These are phyloP conservation scores for silkworm (Bombyx mori) DNA, from an alignment of 1,140 invertebrate species.

Conservation along the genomic window DNA sequence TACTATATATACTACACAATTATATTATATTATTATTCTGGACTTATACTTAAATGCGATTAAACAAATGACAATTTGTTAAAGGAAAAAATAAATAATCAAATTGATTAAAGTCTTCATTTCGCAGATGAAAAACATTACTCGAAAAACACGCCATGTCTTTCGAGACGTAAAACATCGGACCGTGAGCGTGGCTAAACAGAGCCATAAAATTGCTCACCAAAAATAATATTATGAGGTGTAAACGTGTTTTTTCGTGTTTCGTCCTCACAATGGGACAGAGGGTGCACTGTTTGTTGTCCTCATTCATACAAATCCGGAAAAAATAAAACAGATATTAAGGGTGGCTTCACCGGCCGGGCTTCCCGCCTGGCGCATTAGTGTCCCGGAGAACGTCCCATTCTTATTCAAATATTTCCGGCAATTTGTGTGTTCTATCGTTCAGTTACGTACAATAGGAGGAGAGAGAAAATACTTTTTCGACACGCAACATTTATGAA, in stretches of 20 bases:
- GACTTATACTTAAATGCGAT: no score
- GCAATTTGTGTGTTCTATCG: slow-evolving; percentile 60
- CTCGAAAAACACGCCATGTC: neutral
- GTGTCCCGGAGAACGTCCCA: slow-evolving; percentile 49
- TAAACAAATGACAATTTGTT: no score
- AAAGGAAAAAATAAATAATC: no score
- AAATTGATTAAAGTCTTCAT: no score
- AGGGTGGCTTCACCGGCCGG: slow-evolving; percentile 31
- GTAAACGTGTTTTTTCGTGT: slow-evolving; percentile 37
- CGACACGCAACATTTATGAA: slow-evolving; percentile 10
- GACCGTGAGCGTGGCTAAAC: slow-evolving; percentile 27
- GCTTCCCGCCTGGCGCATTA: slow-evolving; percentile 59
- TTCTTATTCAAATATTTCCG: slow-evolving; percentile 67
- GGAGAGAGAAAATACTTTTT: slow-evolving; percentile 19
- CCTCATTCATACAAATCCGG: slow-evolving; percentile 57
- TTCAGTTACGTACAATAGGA: slow-evolving; percentile 15
- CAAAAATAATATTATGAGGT: slow-evolving; percentile 49
- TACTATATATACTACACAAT: no score
- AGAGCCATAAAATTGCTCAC: slow-evolving; percentile 51
- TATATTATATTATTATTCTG: no score
- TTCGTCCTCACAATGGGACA: slow-evolving; percentile 43
- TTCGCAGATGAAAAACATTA: neutral
- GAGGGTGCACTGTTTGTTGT: slow-evolving; percentile 47
- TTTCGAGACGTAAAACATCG: slow-evolving; percentile 16
- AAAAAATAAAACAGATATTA: slow-evolving; percentile 68